Evolutionary conservation across 2,797 vertebrate genomes (phyloP), one percentile per base, ranked within the genome.

Genomic region (Ctenopoma multispine): DNA sequence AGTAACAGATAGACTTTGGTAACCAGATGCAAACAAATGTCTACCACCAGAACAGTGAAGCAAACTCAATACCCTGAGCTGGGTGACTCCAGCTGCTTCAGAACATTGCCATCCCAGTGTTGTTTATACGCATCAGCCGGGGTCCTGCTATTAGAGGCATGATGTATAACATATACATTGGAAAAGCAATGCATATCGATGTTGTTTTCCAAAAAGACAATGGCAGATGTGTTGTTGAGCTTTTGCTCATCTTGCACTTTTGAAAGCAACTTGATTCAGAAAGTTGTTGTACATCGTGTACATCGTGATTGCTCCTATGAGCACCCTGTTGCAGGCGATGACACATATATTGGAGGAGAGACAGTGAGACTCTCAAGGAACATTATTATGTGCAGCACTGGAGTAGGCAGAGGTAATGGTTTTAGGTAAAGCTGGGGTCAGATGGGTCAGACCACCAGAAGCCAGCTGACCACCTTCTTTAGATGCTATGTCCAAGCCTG

Each of bases 41-140:
- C 64, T 29, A 4, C 58, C 36, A 15, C 47, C 41, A 53, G 40
- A 47, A 44, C 34, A 23, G 34, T 15, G 40, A 27, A 9, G 61
- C 48, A n/a, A 27, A 63, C 57, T 66, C 40, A 51, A 18, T 34
- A 31, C 21, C 21, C 3, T 17, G 13, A 1, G 40, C 53, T 65
- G 0, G 21, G 38, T 5, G 63, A 58, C 51, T 73, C 55, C 61
- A 77, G 70, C 72, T 77, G 65, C 17, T 69, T 29, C 55, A 43
- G 44, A 68, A 62, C 53, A 75, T 75, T 54, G 36, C 8, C 44
- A 46, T 10, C n/a, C 18, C 18, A 20, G 44, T 20, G 44, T 46
- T 4, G 18, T 46, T 46, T 7, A 3, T 10, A 20, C 44, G 20
- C 18, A 20, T n/a, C 44, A 20, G 8, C 18, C 44, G 4, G 8